Evolutionary conservation across 2,888 invertebrate genomes (phyloP).

Genomic region (Cephus pygmeus): DNA sequence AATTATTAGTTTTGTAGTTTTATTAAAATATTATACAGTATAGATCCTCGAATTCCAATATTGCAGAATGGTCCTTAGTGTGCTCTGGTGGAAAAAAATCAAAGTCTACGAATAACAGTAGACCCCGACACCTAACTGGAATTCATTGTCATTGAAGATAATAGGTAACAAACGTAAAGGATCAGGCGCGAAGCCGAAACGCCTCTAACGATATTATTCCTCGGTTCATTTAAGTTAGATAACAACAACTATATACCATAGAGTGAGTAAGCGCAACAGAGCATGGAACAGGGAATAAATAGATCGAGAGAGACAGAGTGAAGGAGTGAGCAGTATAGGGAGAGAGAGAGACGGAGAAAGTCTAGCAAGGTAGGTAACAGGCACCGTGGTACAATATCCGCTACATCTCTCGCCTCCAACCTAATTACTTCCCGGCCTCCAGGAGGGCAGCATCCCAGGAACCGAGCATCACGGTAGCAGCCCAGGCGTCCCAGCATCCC

Average conservation of each 20-base stretch:
- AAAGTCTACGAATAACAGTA: not conserved
- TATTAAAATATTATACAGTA: not conserved
- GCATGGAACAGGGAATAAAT: not conserved
- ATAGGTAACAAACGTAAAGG: slow-evolving; percentile 14
- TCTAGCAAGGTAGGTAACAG: slow-evolving; percentile 29
- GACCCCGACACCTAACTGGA: not conserved
- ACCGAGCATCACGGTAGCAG: slow-evolving; percentile 26
- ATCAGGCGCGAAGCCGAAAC: slow-evolving; percentile 37
- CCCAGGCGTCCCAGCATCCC: slow-evolving; percentile 15
- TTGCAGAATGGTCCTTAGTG: not conserved
- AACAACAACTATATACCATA: slow-evolving; percentile 48
- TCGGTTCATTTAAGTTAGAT: slow-evolving; percentile 64
- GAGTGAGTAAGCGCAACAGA: not conserved
- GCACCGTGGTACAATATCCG: slow-evolving; percentile 55
- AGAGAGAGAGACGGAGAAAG: not conserved
- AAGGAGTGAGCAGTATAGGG: not conserved
- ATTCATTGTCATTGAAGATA: not conserved
- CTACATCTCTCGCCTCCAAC: slow-evolving; percentile 59
- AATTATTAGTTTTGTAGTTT: not conserved
- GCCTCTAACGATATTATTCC: slow-evolving; percentile 60
- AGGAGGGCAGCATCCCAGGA: slow-evolving; percentile 25
- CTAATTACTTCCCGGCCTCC: slow-evolving; percentile 60
- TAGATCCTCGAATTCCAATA: not conserved
- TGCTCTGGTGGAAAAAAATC: not conserved
- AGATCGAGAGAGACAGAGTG: not conserved